Base-by-base conservation (phyloP, 1,140 invertebrate species). In the Paraescarpia echinospica region DNA sequence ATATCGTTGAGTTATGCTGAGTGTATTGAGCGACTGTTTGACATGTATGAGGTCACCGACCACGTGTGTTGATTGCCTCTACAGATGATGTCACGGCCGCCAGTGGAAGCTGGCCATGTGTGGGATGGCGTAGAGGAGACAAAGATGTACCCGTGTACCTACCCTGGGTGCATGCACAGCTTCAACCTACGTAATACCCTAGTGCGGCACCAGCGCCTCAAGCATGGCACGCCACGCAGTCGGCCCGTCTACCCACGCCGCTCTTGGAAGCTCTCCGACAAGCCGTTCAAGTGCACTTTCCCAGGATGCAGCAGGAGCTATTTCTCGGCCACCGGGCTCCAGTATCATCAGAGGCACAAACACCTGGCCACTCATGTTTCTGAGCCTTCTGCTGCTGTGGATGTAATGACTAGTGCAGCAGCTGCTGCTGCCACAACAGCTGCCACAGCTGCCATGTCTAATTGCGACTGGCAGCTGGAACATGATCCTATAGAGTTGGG, bases 221-320 rank as follows among this genome's bases (percentile, higher is more conserved):
- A 90, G 90, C 90, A 90, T 22, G 34, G 59, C 59, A 27, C 59
- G 8, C 59, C 59, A 2, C 59, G 59, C 27, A 77, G 9, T 18
- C 14, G 59, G 22, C 59, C 59, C 27, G 22, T 77, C 59, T 77
- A 77, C 59, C 59, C 59, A 12, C 59, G 59, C 27, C 59, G 59
- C 59, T 77, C 59, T 4, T 77, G 59, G 59, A 77, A 77, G 59
- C 59, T 77, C 18, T 12, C 90, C 22, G 35, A 90, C 90, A 90
- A 90, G 90, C 34, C 34, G 9, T 90, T 90, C 35, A 34, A 4
- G n/a, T 90, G 90, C 6, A 90, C 18, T n/a, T 90, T 31, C 35
- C 90, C 90, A 90, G 90, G 90, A 34, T 90, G 90, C 90, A 41
- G n/a, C 35, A 34, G 90, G 90, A 41, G 35, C 34, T 90, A 90